phyloP scores from a whole-genome alignment of 2,888 invertebrate genomes.

The Meganola albula region DNA sequence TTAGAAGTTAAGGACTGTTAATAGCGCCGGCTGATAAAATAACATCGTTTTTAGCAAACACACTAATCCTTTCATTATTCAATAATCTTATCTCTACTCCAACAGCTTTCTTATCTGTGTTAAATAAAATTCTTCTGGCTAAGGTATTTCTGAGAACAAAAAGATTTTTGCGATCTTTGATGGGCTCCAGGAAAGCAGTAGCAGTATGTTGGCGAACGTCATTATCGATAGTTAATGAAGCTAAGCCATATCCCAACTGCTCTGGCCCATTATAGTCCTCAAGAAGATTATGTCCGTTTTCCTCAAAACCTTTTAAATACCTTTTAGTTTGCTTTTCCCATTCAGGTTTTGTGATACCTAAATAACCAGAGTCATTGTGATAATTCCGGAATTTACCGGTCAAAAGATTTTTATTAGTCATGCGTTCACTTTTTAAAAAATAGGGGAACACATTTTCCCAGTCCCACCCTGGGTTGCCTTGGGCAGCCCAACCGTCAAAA shows the following conservation, averaged over 20 bases:
- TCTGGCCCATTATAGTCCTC: constrained; percentile 37
- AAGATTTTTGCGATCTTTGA: constrained; percentile 34
- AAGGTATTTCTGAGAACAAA: constrained; percentile 36
- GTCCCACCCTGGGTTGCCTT: constrained; percentile 74
- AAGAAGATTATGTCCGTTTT: constrained; percentile 35
- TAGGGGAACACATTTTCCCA: constrained; percentile 40
- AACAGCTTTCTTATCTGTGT: constrained; percentile 22
- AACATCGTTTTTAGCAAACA: constrained; percentile 35
- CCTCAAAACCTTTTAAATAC: constrained; percentile 39
- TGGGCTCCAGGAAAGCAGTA: constrained; percentile 34
- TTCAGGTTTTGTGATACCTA: constrained; percentile 43
- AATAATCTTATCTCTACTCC: constrained; percentile 26
- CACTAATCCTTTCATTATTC: constrained; percentile 20
- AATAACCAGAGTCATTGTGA: constrained; percentile 33
- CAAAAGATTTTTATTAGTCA: constrained; percentile 24
- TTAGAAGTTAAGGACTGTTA: constrained; percentile 37
- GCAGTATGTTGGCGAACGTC: constrained; percentile 38
- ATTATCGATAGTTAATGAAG: constrained; percentile 31
- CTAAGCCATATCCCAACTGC: constrained; percentile 34
- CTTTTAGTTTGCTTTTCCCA: constrained; percentile 47
- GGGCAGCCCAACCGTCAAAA: constrained; percentile 69
- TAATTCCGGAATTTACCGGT: too few relatives aligned
- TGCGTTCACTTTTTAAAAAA: constrained; percentile 45
- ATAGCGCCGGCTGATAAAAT: constrained; percentile 38
- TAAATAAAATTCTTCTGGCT: constrained; percentile 32